These are phyloP conservation scores for Buteo buteo DNA, from an alignment of 2,113 vertebrate species.

Conservation along the genomic window DNA sequence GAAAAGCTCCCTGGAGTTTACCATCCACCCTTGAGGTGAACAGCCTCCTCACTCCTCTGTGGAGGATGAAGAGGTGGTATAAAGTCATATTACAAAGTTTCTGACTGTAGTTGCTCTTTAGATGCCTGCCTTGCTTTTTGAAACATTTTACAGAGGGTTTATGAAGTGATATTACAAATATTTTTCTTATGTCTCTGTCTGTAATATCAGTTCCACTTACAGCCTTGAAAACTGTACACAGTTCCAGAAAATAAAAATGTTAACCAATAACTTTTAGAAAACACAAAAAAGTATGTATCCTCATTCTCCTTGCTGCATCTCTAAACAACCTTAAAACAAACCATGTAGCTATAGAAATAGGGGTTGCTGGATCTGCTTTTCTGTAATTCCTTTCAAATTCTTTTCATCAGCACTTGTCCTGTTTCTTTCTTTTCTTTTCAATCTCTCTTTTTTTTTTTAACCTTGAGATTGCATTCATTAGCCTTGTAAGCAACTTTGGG, in stretches of 20 bases:
- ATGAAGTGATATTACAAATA: not conserved
- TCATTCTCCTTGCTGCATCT: not conserved
- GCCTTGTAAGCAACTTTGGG: not conserved
- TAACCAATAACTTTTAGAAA: not conserved
- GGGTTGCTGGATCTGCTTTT: not conserved
- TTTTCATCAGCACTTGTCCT: not conserved
- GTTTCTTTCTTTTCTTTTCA: not conserved
- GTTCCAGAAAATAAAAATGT: not conserved
- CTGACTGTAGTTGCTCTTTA: not conserved
- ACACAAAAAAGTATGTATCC: not conserved
- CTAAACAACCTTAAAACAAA: not conserved
- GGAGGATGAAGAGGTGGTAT: not conserved
- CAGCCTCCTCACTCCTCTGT: accelerated
- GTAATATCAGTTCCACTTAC: not conserved
- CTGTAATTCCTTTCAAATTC: not conserved
- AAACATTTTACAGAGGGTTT: not conserved
- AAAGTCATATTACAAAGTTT: not conserved
- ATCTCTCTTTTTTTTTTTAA: not conserved
- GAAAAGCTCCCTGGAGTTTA: not conserved
- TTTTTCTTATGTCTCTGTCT: not conserved
- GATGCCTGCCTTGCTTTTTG: not conserved
- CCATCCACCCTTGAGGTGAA: not conserved
- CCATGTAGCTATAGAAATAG: not conserved
- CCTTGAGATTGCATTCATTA: not conserved
- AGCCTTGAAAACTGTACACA: not conserved